Evolutionary conservation across 2,797 vertebrate species (phyloP).

Genomic region (Mormyrops boulengeri): DNA sequence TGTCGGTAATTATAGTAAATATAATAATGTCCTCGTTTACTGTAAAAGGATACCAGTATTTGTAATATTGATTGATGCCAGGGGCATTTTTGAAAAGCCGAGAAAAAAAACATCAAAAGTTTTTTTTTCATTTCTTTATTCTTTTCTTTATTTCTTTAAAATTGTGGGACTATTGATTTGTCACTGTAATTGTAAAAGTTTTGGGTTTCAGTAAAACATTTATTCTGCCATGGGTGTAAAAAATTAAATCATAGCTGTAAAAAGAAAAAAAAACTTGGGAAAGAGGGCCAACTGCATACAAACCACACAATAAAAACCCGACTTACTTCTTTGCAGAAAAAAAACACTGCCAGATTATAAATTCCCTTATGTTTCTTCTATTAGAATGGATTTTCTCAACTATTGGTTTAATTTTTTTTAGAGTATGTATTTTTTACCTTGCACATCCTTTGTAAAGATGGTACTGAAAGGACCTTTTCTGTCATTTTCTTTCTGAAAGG

Average conservation of each 20-base stretch:
- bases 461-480: slow-evolving; percentile 78
- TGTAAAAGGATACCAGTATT: slow-evolving; percentile 89
- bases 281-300: slow-evolving; percentile 13
- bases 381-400: slow-evolving; percentile 77
- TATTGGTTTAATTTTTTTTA: slow-evolving; percentile 59
- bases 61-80: slow-evolving; percentile 91
- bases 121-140: slow-evolving; percentile 34
- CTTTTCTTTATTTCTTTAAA: slow-evolving; percentile 81
- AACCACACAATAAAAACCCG: slow-evolving; percentile 49
- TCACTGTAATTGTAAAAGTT: slow-evolving; percentile 80
- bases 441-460: slow-evolving; percentile 76
- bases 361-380: slow-evolving; percentile 73
- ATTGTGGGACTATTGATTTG: slow-evolving; percentile 83
- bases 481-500: slow-evolving; percentile 20
- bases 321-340: slow-evolving; percentile 72
- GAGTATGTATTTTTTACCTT: slow-evolving; percentile 74
- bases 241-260: slow-evolving; percentile 41
- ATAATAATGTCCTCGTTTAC: slow-evolving; percentile 66
- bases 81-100: slow-evolving; percentile 84
- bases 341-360: slow-evolving; percentile 66
- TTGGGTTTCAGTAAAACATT: slow-evolving; percentile 82
- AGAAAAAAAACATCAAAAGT: slow-evolving; percentile 59
- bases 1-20: slow-evolving; percentile 63
- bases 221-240: slow-evolving; percentile 90
- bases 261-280: slow-evolving; percentile 22